Base-by-base conservation (phyloP, 2,113 vertebrate species). In the Channa maculata region DNA sequence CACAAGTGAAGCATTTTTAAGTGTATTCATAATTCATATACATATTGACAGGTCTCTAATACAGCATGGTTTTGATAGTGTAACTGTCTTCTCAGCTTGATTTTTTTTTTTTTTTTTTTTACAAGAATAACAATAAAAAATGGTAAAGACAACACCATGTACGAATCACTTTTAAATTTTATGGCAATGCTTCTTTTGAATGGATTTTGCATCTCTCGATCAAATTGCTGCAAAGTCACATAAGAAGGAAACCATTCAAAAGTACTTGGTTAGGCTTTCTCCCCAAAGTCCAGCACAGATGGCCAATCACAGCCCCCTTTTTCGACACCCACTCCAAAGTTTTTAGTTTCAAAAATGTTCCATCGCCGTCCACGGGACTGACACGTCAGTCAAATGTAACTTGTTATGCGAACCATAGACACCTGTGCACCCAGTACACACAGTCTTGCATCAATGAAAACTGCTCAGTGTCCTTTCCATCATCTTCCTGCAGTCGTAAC, bases 11-110 rank as follows among this genome's bases (percentile, higher is more conserved):
- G 83, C 79, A 80, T 86, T 92, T 89, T 91, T 77, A 89, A 87
- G 91, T 94, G 93, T 94, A 94, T 95, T 94, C 89, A 93, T 94
- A 92, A 92, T 93, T 94, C 93, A 94, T 94, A 94, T 93, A 93
- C 94, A 95, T 93, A 93, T 93, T 82, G 90, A 94, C 94, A 94
- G 81, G 80, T 91, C 90, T 92, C 90, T 93, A 92, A 91, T 93
- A 93, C 93, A 93, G 93, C 91, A 92, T 91, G 91, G 84, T 90
- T 93, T 83, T 88, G 83, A 93, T 92, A 92, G 88, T 91, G 91
- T 92, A 80, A 91, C 90, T 86, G 88, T 91, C 81, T 86, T 87
- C 73, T 84, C 63, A 80, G 77, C 51, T 86, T 64, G 62, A 62
- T 71, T 76, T 86, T 85, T 87, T 83, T 78, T 77, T 53, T 64